These are phyloP conservation scores for Tretioscincus oriximinensis DNA, from an alignment of 2,113 vertebrate species.

Conservation along the genomic window DNA sequence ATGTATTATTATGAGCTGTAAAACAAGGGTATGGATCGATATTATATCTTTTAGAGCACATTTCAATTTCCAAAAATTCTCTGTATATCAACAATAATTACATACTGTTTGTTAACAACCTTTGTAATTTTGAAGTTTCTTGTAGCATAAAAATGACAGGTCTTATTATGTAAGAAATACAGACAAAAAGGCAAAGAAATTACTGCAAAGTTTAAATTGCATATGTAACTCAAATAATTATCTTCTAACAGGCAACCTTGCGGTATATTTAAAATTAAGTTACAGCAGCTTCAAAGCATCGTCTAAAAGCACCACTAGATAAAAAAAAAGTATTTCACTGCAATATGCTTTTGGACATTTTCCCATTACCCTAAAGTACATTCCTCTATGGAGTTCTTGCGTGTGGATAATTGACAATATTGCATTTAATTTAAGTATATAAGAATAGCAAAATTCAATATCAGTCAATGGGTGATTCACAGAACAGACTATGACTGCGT, in stretches of 20 bases:
- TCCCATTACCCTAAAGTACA: slow-evolving; percentile 56
- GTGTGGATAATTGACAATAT: slow-evolving; percentile 72
- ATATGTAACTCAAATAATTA: slow-evolving; percentile 54
- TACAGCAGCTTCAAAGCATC: slow-evolving; percentile 52
- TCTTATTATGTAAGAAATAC: slow-evolving; percentile 28
- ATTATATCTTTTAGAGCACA: no score
- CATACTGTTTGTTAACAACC: no score
- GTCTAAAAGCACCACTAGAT: slow-evolving; percentile 50
- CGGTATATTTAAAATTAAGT: slow-evolving; percentile 38
- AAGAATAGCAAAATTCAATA: slow-evolving; percentile 61
- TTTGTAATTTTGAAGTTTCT: slow-evolving; percentile 46
- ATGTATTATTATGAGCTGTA: no score
- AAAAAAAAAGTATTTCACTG: slow-evolving; percentile 53
- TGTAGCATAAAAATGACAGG: slow-evolving; percentile 39
- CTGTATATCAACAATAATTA: no score
- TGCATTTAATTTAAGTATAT: slow-evolving; percentile 52
- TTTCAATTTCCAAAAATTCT: no score
- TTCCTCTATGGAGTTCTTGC: slow-evolving; percentile 62
- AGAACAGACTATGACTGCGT: neutral
- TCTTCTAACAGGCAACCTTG: slow-evolving; percentile 55
- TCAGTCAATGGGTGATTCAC: slow-evolving; percentile 38
- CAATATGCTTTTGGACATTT: slow-evolving; percentile 62
- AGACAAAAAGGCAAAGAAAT: slow-evolving; percentile 27
- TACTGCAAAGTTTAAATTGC: slow-evolving; percentile 52
- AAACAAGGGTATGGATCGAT: no score